phyloP scores from a whole-genome alignment of 2,113 vertebrate species.

The Ptilonorhynchus violaceus region DNA sequence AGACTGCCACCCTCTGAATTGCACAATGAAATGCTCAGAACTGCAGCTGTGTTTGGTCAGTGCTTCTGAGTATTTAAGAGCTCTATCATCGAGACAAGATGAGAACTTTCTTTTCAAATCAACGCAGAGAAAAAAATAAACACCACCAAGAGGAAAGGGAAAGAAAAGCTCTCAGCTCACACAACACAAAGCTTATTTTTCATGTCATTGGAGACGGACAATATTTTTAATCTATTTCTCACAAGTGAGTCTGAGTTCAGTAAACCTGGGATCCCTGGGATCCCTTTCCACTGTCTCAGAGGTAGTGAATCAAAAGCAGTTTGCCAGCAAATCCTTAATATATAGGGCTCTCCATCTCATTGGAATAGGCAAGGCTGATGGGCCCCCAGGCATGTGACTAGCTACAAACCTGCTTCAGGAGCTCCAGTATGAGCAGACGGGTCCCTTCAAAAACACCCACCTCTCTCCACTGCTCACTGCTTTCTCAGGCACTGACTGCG shows the following conservation, averaged over 20 bases:
- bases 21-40: neutral
- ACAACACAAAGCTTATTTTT: neutral
- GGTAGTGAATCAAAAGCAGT: fast-evolving
- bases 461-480: neutral
- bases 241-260: neutral
- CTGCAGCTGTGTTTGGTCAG: neutral
- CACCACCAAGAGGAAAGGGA: neutral
- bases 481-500: fast-evolving
- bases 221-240: neutral
- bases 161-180: neutral
- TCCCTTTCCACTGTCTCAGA: neutral
- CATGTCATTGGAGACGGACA: neutral
- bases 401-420: neutral
- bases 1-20: neutral
- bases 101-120: conserved; percentile 1
- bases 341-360: neutral
- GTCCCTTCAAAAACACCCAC: neutral
- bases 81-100: neutral
- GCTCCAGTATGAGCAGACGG: neutral
- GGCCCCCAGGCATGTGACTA: neutral
- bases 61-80: neutral
- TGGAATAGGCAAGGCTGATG: neutral
- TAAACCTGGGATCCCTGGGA: neutral
- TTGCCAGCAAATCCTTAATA: neutral
- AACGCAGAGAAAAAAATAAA: neutral